Conservation (phyloP, 2,113 vertebrate species). For the Chaetops frenatus region DNA sequence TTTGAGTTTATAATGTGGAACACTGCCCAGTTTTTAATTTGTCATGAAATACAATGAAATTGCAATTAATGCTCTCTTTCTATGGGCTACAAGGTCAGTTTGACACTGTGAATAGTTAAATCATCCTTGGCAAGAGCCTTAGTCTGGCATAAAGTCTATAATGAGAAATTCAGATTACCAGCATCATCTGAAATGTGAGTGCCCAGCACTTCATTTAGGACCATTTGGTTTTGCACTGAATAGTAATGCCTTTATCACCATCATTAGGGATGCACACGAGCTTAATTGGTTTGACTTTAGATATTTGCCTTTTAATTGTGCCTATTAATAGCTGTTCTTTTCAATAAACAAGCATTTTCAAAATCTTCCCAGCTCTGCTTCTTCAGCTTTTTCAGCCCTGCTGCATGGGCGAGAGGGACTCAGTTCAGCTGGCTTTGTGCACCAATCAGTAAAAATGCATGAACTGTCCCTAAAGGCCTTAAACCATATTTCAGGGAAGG, state of each 20-base stretch:
- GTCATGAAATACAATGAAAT: constrained; percentile 25
- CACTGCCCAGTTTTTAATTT: constrained; percentile 9
- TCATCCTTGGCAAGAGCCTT: constrained; percentile 71
- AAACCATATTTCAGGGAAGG: constrained; percentile 26
- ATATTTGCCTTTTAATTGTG: constrained; percentile 31
- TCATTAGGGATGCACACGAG: constrained; percentile 33
- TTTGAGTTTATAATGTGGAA: not conserved
- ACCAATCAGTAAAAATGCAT: not conserved
- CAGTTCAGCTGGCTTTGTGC: not conserved
- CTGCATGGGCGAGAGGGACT: not conserved
- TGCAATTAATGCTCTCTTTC: constrained; percentile 18
- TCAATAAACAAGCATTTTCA: constrained; percentile 15
- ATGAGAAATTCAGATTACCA: constrained; percentile 85
- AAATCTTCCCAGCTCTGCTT: not conserved
- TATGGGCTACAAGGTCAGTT: constrained; percentile 52
- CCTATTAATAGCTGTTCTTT: constrained; percentile 6
- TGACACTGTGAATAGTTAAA: constrained; percentile 78
- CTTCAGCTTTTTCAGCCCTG: not conserved
- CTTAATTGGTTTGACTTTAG: constrained; percentile 48
- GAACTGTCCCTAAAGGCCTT: not conserved
- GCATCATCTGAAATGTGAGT: constrained; percentile 78
- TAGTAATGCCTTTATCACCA: constrained; percentile 48
- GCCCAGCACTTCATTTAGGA: constrained; percentile 68
- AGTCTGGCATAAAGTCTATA: constrained; percentile 75
- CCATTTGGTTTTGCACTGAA: constrained; percentile 66